Conservation (phyloP, 1,140 invertebrate species). For the Rhyzopertha dominica region DNA sequence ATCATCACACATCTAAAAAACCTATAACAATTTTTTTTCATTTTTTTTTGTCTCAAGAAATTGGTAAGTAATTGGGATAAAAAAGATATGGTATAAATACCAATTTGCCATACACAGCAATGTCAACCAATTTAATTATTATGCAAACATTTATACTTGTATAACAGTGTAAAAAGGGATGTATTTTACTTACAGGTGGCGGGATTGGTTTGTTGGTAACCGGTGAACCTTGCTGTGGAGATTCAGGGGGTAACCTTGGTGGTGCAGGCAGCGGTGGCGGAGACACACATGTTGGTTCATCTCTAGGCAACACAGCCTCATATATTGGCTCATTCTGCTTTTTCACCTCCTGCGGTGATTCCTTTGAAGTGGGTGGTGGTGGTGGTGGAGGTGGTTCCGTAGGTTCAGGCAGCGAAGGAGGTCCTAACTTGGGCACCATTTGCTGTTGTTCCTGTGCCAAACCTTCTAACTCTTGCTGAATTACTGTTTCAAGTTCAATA, state of each 20-base stretch:
- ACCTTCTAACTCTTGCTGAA: constrained; percentile 53
- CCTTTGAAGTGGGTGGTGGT: constrained; percentile 28
- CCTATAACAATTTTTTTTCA: no score
- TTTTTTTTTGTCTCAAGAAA: no score
- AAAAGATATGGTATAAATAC: no score
- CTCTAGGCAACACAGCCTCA: constrained; percentile 70
- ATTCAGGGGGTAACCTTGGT: constrained; percentile 45
- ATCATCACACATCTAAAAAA: no score
- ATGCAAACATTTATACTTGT: no score
- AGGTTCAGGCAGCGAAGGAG: constrained; percentile 46
- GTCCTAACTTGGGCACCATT: constrained; percentile 19
- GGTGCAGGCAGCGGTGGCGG: constrained; percentile 53
- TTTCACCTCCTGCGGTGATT: constrained; percentile 44
- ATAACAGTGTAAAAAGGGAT: no score
- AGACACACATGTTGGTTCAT: constrained; percentile 52
- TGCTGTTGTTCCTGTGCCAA: constrained; percentile 41
- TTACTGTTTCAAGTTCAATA: constrained; percentile 60
- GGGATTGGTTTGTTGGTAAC: no score
- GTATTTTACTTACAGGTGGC: no score
- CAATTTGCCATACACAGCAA: no score
- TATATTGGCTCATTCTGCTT: constrained; percentile 71
- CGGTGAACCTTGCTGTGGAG: constrained; percentile 46
- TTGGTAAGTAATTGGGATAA: no score
- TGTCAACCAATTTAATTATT: no score
- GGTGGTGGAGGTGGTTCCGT: constrained; percentile 52